Evolutionary conservation across 1,140 invertebrate species (phyloP).

Genomic region (Trinorchestia longiramus): DNA sequence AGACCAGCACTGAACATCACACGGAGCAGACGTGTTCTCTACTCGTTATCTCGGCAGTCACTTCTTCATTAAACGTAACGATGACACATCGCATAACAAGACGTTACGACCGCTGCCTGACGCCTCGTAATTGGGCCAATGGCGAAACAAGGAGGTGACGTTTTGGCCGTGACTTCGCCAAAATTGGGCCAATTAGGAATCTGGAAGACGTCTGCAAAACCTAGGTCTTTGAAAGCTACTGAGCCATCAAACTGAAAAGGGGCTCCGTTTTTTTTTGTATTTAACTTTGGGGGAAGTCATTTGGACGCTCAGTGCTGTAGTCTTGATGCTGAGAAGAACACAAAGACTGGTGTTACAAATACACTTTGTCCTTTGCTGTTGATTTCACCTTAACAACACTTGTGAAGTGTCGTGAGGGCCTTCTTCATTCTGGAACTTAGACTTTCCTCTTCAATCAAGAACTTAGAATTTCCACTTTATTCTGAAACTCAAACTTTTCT

Average conservation of each 20-base stretch:
- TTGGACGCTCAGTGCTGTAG: background rate
- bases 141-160: background rate
- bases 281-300: background rate
- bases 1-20: background rate
- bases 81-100: background rate
- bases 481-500: background rate
- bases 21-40: background rate
- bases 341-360: no score
- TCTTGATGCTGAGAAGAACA: background rate
- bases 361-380: no score
- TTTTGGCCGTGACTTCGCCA: background rate
- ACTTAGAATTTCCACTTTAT: background rate
- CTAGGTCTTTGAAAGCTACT: background rate
- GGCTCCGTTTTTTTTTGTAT: background rate
- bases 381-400: no score
- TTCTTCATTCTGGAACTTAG: background rate
- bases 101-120: background rate
- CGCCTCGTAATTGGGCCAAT: background rate
- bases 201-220: background rate
- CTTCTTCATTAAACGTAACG: background rate
- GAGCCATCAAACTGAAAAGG: background rate
- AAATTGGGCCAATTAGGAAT: slow-evolving; percentile 1
- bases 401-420: background rate
- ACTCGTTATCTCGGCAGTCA: background rate
- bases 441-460: background rate